Conservation (phyloP, 2,113 vertebrate genomes). For the Emydura subglobosa region DNA sequence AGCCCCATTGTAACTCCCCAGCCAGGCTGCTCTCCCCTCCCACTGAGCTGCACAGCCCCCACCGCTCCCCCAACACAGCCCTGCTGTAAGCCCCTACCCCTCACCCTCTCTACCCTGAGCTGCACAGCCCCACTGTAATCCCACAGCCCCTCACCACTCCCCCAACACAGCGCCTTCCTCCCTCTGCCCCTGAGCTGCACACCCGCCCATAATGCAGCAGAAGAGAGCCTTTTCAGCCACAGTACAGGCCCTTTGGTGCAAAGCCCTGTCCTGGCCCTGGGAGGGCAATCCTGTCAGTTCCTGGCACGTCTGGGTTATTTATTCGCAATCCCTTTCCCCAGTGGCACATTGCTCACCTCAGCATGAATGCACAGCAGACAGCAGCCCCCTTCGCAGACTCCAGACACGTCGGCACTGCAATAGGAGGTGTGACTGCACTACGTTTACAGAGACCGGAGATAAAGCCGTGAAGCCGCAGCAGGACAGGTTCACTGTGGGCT, state of each 20-base stretch:
- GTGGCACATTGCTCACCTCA: not conserved
- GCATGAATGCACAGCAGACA: too few species aligned
- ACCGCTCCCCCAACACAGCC: too few species aligned
- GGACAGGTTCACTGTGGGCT: too few species aligned
- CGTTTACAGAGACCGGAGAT: not conserved
- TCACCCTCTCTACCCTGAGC: too few species aligned
- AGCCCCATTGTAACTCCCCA: not conserved
- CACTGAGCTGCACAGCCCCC: not conserved
- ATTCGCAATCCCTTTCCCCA: not conserved
- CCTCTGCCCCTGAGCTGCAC: too few species aligned
- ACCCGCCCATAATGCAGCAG: too few species aligned
- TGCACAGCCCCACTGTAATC: too few species aligned
- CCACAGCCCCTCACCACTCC: too few species aligned
- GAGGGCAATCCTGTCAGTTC: not conserved
- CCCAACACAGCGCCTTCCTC: too few species aligned
- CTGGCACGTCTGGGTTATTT: not conserved
- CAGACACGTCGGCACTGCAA: not conserved
- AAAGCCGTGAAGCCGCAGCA: not conserved
- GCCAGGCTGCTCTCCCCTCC: conserved; percentile 61
- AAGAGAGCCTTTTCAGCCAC: too few species aligned
- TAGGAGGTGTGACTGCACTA: not conserved
- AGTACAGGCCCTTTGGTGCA: too few species aligned
- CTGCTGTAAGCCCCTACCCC: too few species aligned
- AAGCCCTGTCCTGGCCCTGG: not conserved
- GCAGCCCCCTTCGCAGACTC: not conserved